Percentiles rank a stretch among this genome's conserved stretches.
Conservation (phyloP, 2,888 invertebrate species). For the Plagiodera versicolora region DNA sequence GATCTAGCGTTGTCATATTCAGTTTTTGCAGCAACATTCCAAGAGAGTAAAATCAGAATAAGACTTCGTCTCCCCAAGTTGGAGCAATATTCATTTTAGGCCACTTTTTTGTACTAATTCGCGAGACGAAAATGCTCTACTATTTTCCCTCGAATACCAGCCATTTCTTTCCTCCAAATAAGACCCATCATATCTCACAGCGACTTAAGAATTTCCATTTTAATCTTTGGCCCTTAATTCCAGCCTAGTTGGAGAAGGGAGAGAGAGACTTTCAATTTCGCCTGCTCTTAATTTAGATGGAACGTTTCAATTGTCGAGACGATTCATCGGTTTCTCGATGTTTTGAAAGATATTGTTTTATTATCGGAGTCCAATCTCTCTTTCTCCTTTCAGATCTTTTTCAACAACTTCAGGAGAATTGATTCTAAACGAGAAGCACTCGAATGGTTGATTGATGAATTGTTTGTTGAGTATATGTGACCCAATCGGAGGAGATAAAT, state of each 20-base stretch:
- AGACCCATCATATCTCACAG: slow-evolving; percentile 49
- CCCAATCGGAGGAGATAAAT: too few species aligned
- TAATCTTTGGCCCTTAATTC: slow-evolving; percentile 37
- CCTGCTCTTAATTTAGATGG: slow-evolving; percentile 22
- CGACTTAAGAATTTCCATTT: slow-evolving; percentile 49
- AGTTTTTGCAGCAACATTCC: too few species aligned
- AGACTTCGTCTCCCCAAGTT: too few species aligned
- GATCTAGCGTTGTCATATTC: too few species aligned
- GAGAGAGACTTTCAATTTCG: slow-evolving; percentile 2
- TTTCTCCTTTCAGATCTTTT: too few species aligned
- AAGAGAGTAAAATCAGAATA: too few species aligned
- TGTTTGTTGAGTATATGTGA: too few species aligned
- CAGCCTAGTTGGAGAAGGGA: slow-evolving; percentile 10
- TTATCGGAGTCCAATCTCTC: not conserved
- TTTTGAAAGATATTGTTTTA: slow-evolving; percentile 15
- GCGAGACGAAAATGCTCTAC: not conserved
- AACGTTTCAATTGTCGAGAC: slow-evolving; percentile 27
- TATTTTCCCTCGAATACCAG: slow-evolving; percentile 12
- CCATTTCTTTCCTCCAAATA: slow-evolving; percentile 29
- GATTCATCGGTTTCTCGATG: slow-evolving; percentile 19
- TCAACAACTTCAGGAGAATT: too few species aligned
- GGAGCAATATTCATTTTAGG: too few species aligned
- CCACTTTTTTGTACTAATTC: too few species aligned
- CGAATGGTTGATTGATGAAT: too few species aligned
- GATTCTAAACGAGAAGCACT: too few species aligned